Base-by-base conservation (phyloP, 2,888 invertebrate genomes). In the Ectemnius continuus region DNA sequence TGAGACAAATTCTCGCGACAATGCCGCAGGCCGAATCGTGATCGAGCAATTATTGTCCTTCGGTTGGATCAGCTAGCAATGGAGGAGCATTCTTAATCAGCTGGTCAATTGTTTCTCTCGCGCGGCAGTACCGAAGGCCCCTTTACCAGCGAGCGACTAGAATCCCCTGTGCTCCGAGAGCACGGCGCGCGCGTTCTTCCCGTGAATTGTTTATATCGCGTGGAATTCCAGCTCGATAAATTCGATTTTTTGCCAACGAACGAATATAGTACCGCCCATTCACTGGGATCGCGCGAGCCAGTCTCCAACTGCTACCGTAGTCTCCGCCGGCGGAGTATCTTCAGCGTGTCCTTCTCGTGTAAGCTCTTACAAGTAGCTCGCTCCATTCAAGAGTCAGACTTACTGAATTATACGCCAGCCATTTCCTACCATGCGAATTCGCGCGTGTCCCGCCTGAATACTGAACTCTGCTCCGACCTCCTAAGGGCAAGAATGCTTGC, bases 251-350 rank as follows among this genome's bases (percentile, higher is more conserved):
- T 84, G 75, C 73, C 72, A 76, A 62, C 73, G 73, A 71, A 85
- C 82, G 84, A 86, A 86, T 85, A 86, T 82, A 86, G 86, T 79
- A 78, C 83, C 86, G 86, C 79, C 85, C 85, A 83, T 86, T 85
- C 83, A 82, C 75, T 62, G 78, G 64, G 48, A 52, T 65, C 45
- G 11, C 61, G 74, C 78, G 73, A 36, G 23, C 73, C 73, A 77
- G 64, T 76, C 23, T 23, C 23, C 23, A 23, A 36, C 36, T 36
- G 36, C 36, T 36, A 36, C 36, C 36, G 36, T 36, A 36, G 36
- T 6, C 36, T 36, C 75, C 61, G 80, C 61, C 48, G 58, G 64
- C 48, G 46, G 57, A 45, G 28, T 61, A 58, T 47, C 62, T 67
- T 23, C 18, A 46, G 63, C 61, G 56, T 58, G 58, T 68, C 73